Percentiles rank a stretch among this genome's conserved stretches.
Conservation (phyloP, 1,140 invertebrate species). For the Drosophila mayri region DNA sequence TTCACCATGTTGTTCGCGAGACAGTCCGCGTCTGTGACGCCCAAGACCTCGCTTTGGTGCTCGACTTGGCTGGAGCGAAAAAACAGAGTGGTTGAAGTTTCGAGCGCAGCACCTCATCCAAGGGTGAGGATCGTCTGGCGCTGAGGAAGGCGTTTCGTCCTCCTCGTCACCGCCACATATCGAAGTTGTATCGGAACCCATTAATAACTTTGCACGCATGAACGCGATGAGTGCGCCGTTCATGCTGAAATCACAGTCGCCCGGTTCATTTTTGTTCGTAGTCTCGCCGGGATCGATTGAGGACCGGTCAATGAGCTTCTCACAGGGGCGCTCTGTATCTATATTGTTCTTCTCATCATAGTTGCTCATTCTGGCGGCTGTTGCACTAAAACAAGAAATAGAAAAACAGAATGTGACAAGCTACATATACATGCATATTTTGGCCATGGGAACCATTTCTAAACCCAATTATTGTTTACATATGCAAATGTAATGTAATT, state of each 20-base stretch:
- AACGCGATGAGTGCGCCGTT: neutral
- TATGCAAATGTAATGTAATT: neutral
- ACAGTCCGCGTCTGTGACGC: neutral
- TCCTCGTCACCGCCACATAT: neutral
- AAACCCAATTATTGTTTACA: neutral
- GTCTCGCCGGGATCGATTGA: neutral
- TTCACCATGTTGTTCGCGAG: neutral
- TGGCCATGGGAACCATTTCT: neutral
- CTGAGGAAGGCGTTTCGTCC: neutral
- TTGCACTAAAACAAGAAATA: neutral
- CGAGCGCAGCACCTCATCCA: conserved; percentile 23
- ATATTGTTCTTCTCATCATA: neutral
- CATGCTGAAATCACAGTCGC: conserved; percentile 15
- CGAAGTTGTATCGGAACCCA: too few relatives aligned
- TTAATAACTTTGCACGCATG: neutral
- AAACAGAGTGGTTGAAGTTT: conserved; percentile 15
- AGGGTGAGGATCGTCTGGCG: conserved; percentile 7
- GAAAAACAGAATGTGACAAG: neutral
- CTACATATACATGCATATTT: too few relatives aligned
- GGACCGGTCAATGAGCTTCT: neutral
- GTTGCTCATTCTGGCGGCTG: neutral
- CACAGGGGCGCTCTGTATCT: neutral
- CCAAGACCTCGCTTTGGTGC: neutral
- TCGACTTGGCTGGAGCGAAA: conserved; percentile 4
- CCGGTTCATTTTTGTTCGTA: neutral